These are phyloP conservation scores for Hafferia zeledoni DNA, from an alignment of 2,797 vertebrate genomes.

Conservation along the genomic window DNA sequence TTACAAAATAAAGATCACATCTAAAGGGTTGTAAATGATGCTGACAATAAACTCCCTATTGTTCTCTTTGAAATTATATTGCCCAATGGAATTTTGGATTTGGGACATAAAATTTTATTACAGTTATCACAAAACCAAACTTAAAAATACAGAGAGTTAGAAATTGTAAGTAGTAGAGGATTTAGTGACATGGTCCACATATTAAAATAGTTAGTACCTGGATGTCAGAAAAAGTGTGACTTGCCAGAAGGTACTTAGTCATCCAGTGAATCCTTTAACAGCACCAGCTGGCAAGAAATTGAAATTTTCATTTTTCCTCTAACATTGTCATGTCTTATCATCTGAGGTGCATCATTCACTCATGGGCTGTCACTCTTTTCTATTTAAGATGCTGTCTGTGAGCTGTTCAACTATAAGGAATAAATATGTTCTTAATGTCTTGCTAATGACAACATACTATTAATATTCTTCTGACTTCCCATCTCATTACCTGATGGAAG, in stretches of 20 bases:
- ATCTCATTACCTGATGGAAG: not conserved
- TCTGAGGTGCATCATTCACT: not conserved
- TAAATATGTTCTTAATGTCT: not conserved
- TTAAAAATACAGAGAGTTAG: not conserved
- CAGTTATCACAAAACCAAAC: not conserved
- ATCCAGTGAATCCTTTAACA: not conserved
- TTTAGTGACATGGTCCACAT: not conserved
- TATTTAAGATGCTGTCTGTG: not conserved
- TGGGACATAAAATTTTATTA: not conserved
- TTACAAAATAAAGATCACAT: not conserved
- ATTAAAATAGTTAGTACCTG: not conserved
- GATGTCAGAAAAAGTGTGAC: not conserved
- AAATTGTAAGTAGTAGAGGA: not conserved
- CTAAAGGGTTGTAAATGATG: not conserved
- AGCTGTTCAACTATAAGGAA: not conserved
- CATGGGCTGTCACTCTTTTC: not conserved
- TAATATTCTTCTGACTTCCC: not conserved
- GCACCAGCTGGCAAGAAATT: not conserved
- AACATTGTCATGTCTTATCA: not conserved
- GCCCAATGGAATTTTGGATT: not conserved
- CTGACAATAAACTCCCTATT: fast-evolving
- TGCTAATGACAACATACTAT: not conserved
- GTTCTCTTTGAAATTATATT: not conserved
- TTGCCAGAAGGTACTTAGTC: not conserved
- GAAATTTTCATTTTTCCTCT: not conserved